These are phyloP conservation scores for Trigoniulus corallinus DNA, from an alignment of 1,140 invertebrate genomes.

Conservation along the genomic window DNA sequence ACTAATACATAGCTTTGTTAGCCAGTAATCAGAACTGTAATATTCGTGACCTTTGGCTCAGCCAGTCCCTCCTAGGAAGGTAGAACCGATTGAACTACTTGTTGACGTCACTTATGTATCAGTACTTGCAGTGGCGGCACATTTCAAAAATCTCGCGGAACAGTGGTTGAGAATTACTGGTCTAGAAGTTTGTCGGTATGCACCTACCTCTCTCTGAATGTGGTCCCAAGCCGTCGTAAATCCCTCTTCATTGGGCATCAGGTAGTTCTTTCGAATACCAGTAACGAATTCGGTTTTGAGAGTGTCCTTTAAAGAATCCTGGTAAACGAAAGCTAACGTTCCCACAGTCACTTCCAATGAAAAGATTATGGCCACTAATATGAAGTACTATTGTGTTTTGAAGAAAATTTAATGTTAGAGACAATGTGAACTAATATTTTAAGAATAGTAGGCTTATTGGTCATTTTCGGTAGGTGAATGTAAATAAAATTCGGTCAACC, in stretches of 20 bases:
- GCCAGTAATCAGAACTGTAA: no score
- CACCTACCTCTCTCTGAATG: slow-evolving; percentile 51
- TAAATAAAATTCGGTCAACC: background rate
- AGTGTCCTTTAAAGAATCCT: slow-evolving; percentile 42
- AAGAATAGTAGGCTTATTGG: background rate
- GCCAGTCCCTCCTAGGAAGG: no score
- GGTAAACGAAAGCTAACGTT: slow-evolving; percentile 56
- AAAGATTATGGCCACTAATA: slow-evolving; percentile 60
- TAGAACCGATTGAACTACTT: no score
- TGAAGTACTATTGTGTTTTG: slow-evolving; percentile 49
- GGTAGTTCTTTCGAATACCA: slow-evolving; percentile 51
- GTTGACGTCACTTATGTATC: no score
- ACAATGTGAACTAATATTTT: background rate
- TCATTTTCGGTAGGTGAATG: background rate
- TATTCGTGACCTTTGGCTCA: no score
- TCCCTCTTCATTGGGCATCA: slow-evolving; percentile 35
- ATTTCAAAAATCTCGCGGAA: no score
- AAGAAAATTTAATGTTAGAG: background rate
- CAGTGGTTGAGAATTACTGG: no score
- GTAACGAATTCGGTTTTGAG: slow-evolving; percentile 44
- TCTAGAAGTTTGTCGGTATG: slow-evolving; percentile 13
- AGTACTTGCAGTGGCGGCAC: no score
- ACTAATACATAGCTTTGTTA: no score
- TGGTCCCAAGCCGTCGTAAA: slow-evolving; percentile 51
- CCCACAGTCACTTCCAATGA: slow-evolving; percentile 58